A percentile compares a stretch with the other conserved stretches of the same genome.
phyloP scores from a whole-genome alignment of 2,888 invertebrate species.

The Drosophila sordidapex region DNA sequence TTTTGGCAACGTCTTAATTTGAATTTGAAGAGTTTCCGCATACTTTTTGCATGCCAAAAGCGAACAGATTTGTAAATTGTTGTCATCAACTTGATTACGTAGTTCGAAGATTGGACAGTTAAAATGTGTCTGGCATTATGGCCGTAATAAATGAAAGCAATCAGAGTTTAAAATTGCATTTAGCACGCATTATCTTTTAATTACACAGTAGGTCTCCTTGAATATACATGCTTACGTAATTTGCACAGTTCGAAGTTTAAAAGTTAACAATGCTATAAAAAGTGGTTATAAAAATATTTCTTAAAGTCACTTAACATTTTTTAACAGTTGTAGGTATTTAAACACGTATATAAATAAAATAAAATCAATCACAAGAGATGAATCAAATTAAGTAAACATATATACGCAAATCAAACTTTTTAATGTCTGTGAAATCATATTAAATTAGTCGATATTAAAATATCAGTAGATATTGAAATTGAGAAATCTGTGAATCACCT shows the following conservation, averaged over 20 bases:
- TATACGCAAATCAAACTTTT: too few species aligned
- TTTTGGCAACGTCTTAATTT: constrained; percentile 66
- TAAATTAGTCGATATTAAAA: too few species aligned
- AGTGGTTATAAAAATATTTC: neutral
- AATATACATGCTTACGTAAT: neutral
- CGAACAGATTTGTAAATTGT: constrained; percentile 50
- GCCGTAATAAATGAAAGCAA: neutral
- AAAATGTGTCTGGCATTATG: constrained; percentile 22
- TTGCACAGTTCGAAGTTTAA: neutral
- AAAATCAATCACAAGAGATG: neutral
- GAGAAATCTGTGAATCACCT: neutral
- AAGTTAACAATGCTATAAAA: neutral
- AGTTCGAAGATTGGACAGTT: constrained; percentile 30
- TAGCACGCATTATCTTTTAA: neutral
- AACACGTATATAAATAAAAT: neutral
- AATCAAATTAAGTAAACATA: too few species aligned
- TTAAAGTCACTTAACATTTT: neutral
- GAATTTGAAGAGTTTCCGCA: constrained; percentile 76
- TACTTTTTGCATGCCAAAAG: constrained; percentile 54
- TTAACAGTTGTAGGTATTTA: too few species aligned
- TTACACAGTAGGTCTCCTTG: neutral
- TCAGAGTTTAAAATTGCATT: neutral
- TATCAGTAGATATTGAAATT: neutral
- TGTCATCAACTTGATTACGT: constrained; percentile 56
- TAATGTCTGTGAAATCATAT: too few species aligned